phyloP scores from a whole-genome alignment of 2,797 vertebrate genomes.

The Loris lydekkerianus region DNA sequence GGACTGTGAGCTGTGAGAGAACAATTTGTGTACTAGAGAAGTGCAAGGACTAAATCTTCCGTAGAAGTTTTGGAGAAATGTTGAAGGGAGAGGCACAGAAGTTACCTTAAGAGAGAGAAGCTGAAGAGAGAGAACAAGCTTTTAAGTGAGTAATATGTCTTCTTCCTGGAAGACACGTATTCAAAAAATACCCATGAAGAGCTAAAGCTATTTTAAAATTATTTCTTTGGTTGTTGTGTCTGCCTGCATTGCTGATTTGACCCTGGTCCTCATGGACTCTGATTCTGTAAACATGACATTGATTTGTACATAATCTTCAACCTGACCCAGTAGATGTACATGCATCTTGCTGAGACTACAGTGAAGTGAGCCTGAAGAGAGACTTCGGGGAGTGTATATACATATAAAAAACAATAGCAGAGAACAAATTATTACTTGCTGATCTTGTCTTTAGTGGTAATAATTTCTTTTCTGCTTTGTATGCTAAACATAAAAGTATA shows the following conservation, averaged over 20 bases:
- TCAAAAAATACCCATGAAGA: neutral
- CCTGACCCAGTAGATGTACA: constrained; percentile 57
- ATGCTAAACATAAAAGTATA: neutral
- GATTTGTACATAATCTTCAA: constrained; percentile 30
- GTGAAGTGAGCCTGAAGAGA: neutral
- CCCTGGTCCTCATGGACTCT: neutral
- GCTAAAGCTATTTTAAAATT: constrained; percentile 59
- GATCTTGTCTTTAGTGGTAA: neutral
- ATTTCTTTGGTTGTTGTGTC: constrained; percentile 23
- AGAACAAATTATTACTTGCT: neutral
- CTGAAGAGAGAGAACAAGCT: neutral
- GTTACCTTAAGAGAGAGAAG: neutral
- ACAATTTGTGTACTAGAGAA: neutral
- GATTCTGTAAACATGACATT: constrained; percentile 61
- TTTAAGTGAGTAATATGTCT: neutral
- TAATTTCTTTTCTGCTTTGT: constrained; percentile 52
- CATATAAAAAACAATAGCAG: constrained; percentile 15
- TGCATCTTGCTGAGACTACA: constrained; percentile 45
- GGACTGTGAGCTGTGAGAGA: neutral
- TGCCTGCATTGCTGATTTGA: constrained; percentile 13
- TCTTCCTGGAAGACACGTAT: neutral
- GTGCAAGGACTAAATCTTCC: constrained; percentile 40
- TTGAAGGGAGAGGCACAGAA: neutral
- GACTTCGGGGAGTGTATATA: neutral
- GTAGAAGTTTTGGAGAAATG: neutral